phyloP scores from a whole-genome alignment of 1,140 invertebrate species.

The Hypothenemus hampei region DNA sequence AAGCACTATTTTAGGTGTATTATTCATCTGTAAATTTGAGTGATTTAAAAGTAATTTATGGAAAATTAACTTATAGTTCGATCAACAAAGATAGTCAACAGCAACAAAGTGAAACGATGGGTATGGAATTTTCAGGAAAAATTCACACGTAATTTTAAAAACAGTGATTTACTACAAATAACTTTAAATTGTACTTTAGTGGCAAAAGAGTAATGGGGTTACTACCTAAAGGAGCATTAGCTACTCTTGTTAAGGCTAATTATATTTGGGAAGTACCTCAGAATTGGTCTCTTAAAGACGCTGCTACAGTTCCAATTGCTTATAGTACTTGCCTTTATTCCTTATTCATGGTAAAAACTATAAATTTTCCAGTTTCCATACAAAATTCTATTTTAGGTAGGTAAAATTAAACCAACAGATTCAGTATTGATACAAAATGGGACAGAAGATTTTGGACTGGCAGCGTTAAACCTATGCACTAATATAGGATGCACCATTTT shows the following conservation, averaged over 20 bases:
- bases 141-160: slow-evolving; percentile 28
- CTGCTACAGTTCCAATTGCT: slow-evolving; percentile 80
- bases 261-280: slow-evolving; percentile 77
- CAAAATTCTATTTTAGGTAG: slow-evolving; percentile 11
- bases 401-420: slow-evolving; percentile 24
- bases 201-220: slow-evolving; percentile 73
- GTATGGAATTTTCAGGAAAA: slow-evolving; percentile 68
- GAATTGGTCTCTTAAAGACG: slow-evolving; percentile 77
- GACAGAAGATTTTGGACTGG: slow-evolving; percentile 81
- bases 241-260: slow-evolving; percentile 58
- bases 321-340: slow-evolving; percentile 83
- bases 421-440: slow-evolving; percentile 69
- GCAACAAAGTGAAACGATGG: slow-evolving; percentile 62
- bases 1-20: no score
- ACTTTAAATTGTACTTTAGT: no score
- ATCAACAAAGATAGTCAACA: slow-evolving; percentile 51
- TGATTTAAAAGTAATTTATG: slow-evolving; percentile 73
- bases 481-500: slow-evolving; percentile 64
- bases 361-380: not conserved
- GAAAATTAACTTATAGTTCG: slow-evolving; percentile 61
- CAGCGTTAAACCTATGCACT: slow-evolving; percentile 74
- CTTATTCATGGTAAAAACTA: slow-evolving; percentile 49
- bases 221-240: slow-evolving; percentile 51
- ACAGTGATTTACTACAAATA: not conserved
- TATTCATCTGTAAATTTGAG: slow-evolving; percentile 71